phyloP scores from a whole-genome alignment of 2,888 invertebrate genomes.

The Xestoiulus laeticollis region DNA sequence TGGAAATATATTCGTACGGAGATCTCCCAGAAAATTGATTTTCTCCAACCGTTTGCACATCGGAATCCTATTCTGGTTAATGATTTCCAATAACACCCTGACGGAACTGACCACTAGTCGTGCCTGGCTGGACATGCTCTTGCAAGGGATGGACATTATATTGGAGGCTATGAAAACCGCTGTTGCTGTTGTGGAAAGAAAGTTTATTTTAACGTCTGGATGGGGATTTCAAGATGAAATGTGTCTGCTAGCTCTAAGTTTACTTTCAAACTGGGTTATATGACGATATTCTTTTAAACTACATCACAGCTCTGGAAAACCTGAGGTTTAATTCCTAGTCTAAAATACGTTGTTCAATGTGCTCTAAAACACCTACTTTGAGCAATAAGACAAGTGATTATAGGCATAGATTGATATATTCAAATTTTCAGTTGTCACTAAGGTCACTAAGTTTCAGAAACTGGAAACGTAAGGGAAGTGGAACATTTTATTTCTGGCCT shows the following conservation, averaged over 20 bases:
- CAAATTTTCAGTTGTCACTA: too few relatives aligned
- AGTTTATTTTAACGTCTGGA: neutral
- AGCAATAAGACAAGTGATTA: too few relatives aligned
- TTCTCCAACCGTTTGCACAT: neutral
- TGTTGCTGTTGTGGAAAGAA: neutral
- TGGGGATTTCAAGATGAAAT: neutral
- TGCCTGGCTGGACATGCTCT: neutral
- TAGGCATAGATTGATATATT: too few relatives aligned
- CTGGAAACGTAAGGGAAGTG: too few relatives aligned
- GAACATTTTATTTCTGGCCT: too few relatives aligned
- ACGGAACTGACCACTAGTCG: slow-evolving; percentile 13
- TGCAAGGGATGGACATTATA: neutral
- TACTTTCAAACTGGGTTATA: too few relatives aligned
- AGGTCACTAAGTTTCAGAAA: too few relatives aligned
- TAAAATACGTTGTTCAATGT: too few relatives aligned
- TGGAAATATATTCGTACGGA: neutral
- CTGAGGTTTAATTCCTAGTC: too few relatives aligned
- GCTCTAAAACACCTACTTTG: too few relatives aligned
- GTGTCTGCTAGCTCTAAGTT: neutral
- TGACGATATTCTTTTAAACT: too few relatives aligned
- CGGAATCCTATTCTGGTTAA: slow-evolving; percentile 22
- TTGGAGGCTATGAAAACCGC: neutral
- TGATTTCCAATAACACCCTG: slow-evolving; percentile 15
- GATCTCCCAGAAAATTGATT: neutral
- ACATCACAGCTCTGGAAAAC: too few relatives aligned